Base-by-base conservation (phyloP, 2,888 invertebrate species). In the Fragum whitleyi region DNA sequence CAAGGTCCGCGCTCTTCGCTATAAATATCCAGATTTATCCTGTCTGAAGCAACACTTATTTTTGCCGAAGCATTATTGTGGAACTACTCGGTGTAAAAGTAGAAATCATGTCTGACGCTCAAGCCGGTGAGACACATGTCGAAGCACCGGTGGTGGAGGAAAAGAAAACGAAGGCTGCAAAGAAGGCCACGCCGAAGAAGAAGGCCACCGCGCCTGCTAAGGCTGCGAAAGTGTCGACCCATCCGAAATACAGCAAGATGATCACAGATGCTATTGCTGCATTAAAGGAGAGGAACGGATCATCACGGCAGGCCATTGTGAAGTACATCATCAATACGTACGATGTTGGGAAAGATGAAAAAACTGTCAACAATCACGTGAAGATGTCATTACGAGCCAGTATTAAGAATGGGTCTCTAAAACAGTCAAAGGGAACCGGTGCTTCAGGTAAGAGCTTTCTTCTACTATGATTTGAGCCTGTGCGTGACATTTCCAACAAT, bases 281-380 rank as follows among this genome's bases (percentile, higher is more conserved):
- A n/a, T 87, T 95, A 75, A 94, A 94, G 82, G 94, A 95, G 70
- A 88, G 93, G 51, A 92, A 92, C 72, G 95, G 95, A 11, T 94
- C 94, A 28, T 94, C 94, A 14, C 90, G 94, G 62, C 94, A 94
- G 84, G 94, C 95, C 26, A 94, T 95, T 80, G 87, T 94, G 67
- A 94, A 95, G 83, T 94, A 94, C 90, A 94, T 95, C 75, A 77
- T 91, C 59, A 88, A 90, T 42, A 91, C 94, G 89, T 94, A 92
- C 92, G 93, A 92, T 74, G 93, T 95, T 26, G 93, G 93, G 39
- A 87, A 89, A 5, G 94, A 94, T 77, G 91, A 94, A 82, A 94
- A 94, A 85, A 84, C 89, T 16, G 91, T 93, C 74, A 94, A 94
- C 89, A 89, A 91, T 65, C 94, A 94, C 76, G 88, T 94, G 80